These are phyloP conservation scores for Monopterus albus DNA, from an alignment of 2,113 vertebrate species.

Conservation along the genomic window DNA sequence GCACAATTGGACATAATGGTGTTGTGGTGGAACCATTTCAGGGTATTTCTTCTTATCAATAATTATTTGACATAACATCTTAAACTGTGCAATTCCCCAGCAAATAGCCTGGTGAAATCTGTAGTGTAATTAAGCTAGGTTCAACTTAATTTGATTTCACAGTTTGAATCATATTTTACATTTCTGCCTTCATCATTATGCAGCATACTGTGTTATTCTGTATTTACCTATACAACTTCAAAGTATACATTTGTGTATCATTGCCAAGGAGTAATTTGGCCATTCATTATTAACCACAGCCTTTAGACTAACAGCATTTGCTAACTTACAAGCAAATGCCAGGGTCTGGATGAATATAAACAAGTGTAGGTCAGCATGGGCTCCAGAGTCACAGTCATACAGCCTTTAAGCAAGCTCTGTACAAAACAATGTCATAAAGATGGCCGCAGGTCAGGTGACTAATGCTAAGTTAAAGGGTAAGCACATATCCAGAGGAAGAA, in stretches of 20 bases:
- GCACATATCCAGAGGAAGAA: conserved; percentile 5
- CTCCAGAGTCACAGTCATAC: conserved; percentile 25
- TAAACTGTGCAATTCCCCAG: not conserved
- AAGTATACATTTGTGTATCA: conserved; percentile 26
- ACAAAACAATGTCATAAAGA: conserved; percentile 27
- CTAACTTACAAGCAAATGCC: conserved; percentile 55
- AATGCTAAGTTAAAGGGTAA: conserved; percentile 34
- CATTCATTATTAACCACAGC: conserved; percentile 62
- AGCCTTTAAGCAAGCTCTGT: conserved; percentile 29
- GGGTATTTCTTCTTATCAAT: not conserved
- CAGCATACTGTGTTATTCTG: not conserved
- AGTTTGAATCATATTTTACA: conserved; percentile 17
- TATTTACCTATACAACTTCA: conserved; percentile 2
- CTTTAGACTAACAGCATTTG: conserved; percentile 48
- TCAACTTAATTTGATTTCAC: conserved; percentile 17
- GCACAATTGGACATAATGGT: not conserved
- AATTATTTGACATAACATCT: not conserved
- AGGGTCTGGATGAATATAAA: conserved; percentile 27
- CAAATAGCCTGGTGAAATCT: not conserved
- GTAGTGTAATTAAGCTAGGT: conserved; percentile 4
- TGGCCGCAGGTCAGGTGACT: conserved; percentile 47
- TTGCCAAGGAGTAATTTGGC: conserved; percentile 36
- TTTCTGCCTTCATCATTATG: conserved; percentile 12
- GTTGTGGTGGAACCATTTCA: not conserved
- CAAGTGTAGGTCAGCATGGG: conserved; percentile 59